Conservation (phyloP, 2,113 vertebrate genomes). For the Laticauda colubrina region DNA sequence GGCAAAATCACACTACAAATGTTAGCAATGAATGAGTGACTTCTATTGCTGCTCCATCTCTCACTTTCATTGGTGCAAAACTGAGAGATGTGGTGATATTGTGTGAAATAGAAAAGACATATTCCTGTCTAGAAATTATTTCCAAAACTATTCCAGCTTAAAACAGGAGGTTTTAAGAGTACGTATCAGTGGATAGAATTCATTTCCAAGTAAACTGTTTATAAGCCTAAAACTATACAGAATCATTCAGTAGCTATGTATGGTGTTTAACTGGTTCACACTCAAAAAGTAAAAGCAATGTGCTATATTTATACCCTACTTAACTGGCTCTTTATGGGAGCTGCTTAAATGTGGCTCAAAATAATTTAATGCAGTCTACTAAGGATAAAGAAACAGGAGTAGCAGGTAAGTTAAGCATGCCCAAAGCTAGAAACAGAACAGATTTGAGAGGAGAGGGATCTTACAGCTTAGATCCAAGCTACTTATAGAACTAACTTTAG, state of each 20-base stretch:
- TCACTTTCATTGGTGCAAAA: background rate
- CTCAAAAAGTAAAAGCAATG: background rate
- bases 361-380: background rate
- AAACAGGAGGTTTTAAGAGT: background rate
- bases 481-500: background rate
- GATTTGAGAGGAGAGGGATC: background rate
- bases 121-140: background rate
- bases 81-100: background rate
- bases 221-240: background rate
- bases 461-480: background rate
- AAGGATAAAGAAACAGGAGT: background rate
- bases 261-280: background rate
- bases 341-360: background rate
- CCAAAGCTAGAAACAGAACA: background rate
- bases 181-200: too few species aligned
- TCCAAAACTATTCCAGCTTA: background rate
- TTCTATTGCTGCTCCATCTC: background rate
- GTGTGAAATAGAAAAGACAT: background rate
- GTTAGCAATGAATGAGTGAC: background rate
- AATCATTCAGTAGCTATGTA: background rate
- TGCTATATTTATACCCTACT: background rate
- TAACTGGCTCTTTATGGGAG: background rate
- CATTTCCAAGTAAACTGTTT: background rate
- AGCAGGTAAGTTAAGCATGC: background rate
- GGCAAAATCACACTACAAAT: background rate